These are phyloP conservation scores for Alces alces DNA, from an alignment of 2,113 vertebrate species.

Conservation along the genomic window DNA sequence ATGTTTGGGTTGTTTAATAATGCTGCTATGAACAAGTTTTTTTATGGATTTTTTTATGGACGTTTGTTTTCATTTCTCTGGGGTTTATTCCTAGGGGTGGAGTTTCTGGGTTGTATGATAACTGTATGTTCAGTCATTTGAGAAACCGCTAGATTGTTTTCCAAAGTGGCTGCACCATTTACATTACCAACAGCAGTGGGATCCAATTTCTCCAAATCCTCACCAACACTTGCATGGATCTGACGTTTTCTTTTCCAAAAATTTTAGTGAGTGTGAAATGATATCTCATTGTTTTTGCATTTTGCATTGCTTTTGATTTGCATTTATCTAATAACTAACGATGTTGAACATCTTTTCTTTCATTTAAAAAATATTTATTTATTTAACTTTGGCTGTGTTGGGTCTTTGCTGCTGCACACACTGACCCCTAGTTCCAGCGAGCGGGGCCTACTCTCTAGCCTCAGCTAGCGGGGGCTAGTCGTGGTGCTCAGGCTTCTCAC, in stretches of 20 bases:
- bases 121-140: neutral
- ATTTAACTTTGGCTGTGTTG: neutral
- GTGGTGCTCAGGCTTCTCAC: neutral
- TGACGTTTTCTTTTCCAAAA: neutral
- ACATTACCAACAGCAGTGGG: neutral
- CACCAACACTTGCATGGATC: neutral
- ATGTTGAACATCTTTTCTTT: neutral
- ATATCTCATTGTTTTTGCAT: neutral
- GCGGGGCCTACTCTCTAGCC: neutral
- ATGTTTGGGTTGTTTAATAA: neutral
- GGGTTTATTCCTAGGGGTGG: neutral
- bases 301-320: neutral
- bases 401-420: neutral
- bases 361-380: neutral
- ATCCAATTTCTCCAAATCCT: neutral
- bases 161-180: neutral
- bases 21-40: neutral
- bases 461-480: rapidly evolving
- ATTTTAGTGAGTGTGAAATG: neutral
- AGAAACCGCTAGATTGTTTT: neutral
- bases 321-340: neutral
- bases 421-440: neutral
- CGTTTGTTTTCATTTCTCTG: neutral
- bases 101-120: neutral
- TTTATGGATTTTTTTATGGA: neutral